Base-by-base conservation (phyloP, 2,797 vertebrate species). In the Phrynocephalus forsythii region DNA sequence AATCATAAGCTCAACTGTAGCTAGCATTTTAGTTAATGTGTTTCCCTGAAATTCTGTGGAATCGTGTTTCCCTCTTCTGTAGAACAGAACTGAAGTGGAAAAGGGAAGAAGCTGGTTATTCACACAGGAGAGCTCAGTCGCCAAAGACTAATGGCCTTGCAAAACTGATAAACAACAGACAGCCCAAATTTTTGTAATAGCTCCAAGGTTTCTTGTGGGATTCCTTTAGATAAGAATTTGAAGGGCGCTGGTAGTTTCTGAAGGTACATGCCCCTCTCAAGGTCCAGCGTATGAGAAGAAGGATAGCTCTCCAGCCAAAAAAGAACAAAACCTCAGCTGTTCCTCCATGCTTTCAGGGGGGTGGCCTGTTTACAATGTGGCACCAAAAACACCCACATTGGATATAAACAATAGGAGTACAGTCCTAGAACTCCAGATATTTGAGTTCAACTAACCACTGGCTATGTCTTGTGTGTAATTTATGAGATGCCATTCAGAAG, bases 211-310 rank as follows among this genome's bases (percentile, higher is more conserved):
- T 91, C 91, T 85, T 90, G 76, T 88, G 80, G 92, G 91, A 93
- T 95, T 95, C 87, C 90, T 95, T 95, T 89, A 94, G 95, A 95
- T 95, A 95, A 94, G 88, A 92, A 93, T 93, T 92, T 94, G 94
- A 95, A 95, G 92, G 93, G 89, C 0, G 0, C 82, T 93, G 87
- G 77, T 94, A 76, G 77, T 83, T 94, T 93, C 82, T 7, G 71
- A 95, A 94, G 95, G 92, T 94, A 91, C 9, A 38, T 90, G 91
- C 28, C 44, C 60, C 18, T 91, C 30, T 92, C 92, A 93, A 95
- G 93, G 94, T 92, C 90, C 71, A 90, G 67, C 71, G 24, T 89
- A 89, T 75, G 50, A 75, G 15, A n/a, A 87, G 90, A 91, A 92
- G 88, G n/a, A 93, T 80, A 0, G 0, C 66, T 88, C 67, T 50